Evolutionary conservation across 2,888 invertebrate genomes (phyloP).

Genomic region (Entomobrya proxima): DNA sequence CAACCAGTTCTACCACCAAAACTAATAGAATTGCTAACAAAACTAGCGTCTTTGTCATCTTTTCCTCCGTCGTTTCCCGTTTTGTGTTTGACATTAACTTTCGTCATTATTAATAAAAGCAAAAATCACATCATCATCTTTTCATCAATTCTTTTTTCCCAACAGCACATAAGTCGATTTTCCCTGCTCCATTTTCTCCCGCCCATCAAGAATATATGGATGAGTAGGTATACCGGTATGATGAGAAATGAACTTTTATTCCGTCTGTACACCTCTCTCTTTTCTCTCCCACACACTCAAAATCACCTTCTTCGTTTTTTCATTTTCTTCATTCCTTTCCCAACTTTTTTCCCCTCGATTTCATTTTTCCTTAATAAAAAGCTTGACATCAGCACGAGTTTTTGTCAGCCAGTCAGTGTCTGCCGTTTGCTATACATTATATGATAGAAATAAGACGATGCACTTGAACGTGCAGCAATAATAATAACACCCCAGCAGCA

Average conservation of each 20-base stretch:
- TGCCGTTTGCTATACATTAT: no score
- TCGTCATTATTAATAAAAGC: conserved; percentile 27
- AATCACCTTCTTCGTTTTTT: background rate
- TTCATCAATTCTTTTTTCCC: no score
- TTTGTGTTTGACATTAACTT: no score
- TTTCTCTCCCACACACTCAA: background rate
- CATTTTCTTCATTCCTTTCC: background rate
- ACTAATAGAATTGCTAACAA: background rate
- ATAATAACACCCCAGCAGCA: no score
- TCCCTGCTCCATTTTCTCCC: no score
- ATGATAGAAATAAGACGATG: background rate
- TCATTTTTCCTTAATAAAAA: conserved; percentile 26
- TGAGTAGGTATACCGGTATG: no score
- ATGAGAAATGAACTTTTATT: no score
- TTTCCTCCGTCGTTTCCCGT: background rate
- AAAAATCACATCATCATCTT: conserved; percentile 22
- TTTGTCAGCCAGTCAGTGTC: background rate
- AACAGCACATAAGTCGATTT: no score
- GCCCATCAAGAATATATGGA: no score
- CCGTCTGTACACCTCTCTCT: background rate
- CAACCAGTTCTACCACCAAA: background rate
- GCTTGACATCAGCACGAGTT: background rate
- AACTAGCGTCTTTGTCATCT: background rate
- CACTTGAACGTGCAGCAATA: conserved; percentile 10
- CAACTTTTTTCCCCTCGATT: conserved; percentile 29